Evolutionary conservation across 1,140 invertebrate species (phyloP), one percentile per base, ranked within the genome.

Genomic region (Odontomachus brunneus): DNA sequence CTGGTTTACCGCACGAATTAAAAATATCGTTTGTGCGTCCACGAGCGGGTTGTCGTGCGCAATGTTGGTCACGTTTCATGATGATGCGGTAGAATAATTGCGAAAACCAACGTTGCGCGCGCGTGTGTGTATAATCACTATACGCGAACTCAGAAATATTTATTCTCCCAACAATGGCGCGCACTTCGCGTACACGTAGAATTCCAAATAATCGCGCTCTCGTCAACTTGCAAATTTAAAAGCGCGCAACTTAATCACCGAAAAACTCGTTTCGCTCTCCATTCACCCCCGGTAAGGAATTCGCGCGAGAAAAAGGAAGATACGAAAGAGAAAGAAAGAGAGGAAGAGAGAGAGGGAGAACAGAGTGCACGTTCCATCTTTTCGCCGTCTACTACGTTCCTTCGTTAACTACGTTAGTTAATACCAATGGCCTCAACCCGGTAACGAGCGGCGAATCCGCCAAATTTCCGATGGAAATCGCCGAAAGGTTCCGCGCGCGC

Each of bases 1-100:
- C 57, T 71, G 75, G 65, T 80, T n/a, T 57, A 26, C 33, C n/a
- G 49, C 33, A n/a, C 65, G 33, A 80, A 80, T 80, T 80, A 80
- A 69, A 80, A 80, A 80, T 80, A 71, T 80, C 22, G 33, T 69
- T 80, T 69, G 51, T 69, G 22, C 51, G 51, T 57, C 57, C 11
- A 59, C 51, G 17, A 78, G 71, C 65, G 65, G 24, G 22, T 38
- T 55, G 29, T 49, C 65, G 65, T 11, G 65, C 22, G n/a, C 65
- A 69, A 19, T 80, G 65, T 55, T 69, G 2, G 49, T 69, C 38
- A 59, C 65, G 53, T 80, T 80, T 71, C 65, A 48, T 57, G 65
- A 78, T 78, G 69, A 57, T 24, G 38, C 75, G 26, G 65, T 48
- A 38, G 17, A 80, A 80, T 71, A 80, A 71, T 59, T 80, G 51